These are phyloP conservation scores for Acleris literana DNA, from an alignment of 2,888 invertebrate species.

Conservation along the genomic window DNA sequence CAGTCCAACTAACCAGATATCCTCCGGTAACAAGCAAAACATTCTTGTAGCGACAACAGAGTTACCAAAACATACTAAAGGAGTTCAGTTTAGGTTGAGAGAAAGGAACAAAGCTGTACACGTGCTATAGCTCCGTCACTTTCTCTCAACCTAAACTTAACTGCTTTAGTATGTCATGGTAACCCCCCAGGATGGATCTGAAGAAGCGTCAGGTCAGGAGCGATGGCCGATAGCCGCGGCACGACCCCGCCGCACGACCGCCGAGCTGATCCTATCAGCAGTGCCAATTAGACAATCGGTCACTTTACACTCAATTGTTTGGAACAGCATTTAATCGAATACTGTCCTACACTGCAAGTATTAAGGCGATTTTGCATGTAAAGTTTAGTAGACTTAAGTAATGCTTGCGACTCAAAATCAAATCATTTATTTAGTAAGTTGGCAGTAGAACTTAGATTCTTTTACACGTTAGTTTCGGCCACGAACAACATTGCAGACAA, in stretches of 20 bases:
- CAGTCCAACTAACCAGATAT: slow-evolving; percentile 1
- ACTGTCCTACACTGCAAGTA: not conserved
- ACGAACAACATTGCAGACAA: too few species aligned
- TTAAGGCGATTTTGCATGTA: not conserved
- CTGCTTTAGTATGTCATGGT: too few species aligned
- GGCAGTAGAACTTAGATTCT: too few species aligned
- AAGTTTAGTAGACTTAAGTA: too few species aligned
- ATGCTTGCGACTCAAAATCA: too few species aligned
- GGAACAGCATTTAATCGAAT: not conserved
- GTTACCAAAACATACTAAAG: too few species aligned
- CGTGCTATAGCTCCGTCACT: too few species aligned
- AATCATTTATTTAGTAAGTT: too few species aligned
- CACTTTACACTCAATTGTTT: slow-evolving; percentile 31
- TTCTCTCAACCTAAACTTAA: too few species aligned
- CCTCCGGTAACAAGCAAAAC: slow-evolving; percentile 12
- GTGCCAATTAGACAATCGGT: slow-evolving; percentile 42
- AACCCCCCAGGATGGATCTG: slow-evolving; percentile 39
- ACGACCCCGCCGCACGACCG: slow-evolving; percentile 43
- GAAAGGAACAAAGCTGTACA: too few species aligned
- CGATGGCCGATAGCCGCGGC: slow-evolving; percentile 55
- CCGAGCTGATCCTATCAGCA: slow-evolving; percentile 25
- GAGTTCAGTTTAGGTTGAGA: too few species aligned
- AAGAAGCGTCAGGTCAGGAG: slow-evolving; percentile 46
- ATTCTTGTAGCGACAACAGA: slow-evolving; percentile 8
- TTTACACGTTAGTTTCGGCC: too few species aligned